phyloP scores from a whole-genome alignment of 2,888 invertebrate genomes.

The Aspidiotus destructor region DNA sequence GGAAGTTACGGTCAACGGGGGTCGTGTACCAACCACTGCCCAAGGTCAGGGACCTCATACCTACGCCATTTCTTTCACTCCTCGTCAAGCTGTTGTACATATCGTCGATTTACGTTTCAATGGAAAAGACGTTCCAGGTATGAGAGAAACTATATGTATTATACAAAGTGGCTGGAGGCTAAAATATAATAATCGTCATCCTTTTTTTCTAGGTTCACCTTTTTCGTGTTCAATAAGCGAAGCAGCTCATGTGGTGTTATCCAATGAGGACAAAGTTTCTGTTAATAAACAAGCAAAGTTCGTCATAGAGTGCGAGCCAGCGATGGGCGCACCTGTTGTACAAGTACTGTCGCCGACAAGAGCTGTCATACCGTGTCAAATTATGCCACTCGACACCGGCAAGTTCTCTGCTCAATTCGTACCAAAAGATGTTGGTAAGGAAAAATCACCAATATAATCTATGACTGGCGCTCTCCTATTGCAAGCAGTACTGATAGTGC shows the following conservation, averaged over 20 bases:
- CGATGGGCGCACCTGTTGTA: slow-evolving; percentile 55
- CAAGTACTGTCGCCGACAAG: slow-evolving; percentile 53
- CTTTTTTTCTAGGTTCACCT: slow-evolving; percentile 55
- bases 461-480: background rate
- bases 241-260: slow-evolving; percentile 71
- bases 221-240: slow-evolving; percentile 71
- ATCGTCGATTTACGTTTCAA: slow-evolving; percentile 93
- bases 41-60: slow-evolving; percentile 93
- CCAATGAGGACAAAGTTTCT: slow-evolving; percentile 77
- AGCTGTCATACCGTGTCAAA: slow-evolving; percentile 40
- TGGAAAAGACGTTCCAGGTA: slow-evolving; percentile 85
- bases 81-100: slow-evolving; percentile 80
- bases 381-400: slow-evolving; percentile 42
- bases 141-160: background rate
- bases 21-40: slow-evolving; percentile 90
- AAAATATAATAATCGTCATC: background rate
- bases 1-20: slow-evolving; percentile 96
- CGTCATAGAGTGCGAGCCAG: slow-evolving; percentile 73
- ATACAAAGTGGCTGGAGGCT: background rate
- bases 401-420: slow-evolving; percentile 54
- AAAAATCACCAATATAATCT: background rate
- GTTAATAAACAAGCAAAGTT: slow-evolving; percentile 76
- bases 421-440: slow-evolving; percentile 72
- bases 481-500: background rate
- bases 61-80: slow-evolving; percentile 94